These are phyloP conservation scores for Sceloporus tristichus DNA, from an alignment of 2,113 vertebrate genomes.

Conservation along the genomic window DNA sequence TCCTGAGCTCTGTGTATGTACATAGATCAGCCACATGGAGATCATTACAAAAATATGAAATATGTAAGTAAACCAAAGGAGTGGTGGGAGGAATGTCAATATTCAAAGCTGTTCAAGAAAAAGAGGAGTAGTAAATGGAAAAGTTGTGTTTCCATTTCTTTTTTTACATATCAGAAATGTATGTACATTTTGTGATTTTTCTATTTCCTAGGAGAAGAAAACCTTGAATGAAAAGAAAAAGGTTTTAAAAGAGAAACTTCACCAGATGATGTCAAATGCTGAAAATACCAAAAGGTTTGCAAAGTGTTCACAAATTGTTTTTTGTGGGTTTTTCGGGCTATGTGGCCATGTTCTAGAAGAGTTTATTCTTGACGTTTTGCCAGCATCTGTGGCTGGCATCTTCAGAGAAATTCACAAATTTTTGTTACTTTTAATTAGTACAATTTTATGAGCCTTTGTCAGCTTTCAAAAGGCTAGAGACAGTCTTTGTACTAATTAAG, in stretches of 20 bases:
- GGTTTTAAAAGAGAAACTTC: slow-evolving; percentile 70
- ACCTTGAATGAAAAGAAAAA: slow-evolving; percentile 71
- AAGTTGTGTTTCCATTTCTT: neutral
- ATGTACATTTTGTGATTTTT: fast-evolving
- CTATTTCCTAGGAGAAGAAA: slow-evolving; percentile 75
- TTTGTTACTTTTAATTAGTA: neutral
- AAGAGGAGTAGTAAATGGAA: no score
- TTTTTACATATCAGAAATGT: neutral
- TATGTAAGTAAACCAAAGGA: no score
- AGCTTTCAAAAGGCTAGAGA: neutral
- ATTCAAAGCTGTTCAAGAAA: no score
- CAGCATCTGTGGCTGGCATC: no score
- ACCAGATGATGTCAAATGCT: slow-evolving; percentile 55
- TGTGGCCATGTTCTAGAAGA: no score
- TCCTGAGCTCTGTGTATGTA: no score
- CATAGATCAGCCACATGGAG: no score
- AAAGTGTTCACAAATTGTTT: neutral
- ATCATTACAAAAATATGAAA: no score
- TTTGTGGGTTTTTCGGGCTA: no score
- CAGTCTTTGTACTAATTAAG: neutral
- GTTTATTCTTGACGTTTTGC: no score
- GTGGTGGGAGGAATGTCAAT: no score
- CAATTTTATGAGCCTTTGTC: neutral
- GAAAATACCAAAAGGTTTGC: slow-evolving; percentile 64
- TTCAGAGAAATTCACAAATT: no score